Base-by-base conservation (phyloP, 2,888 invertebrate genomes). In the Lasioglossum marginatum region DNA sequence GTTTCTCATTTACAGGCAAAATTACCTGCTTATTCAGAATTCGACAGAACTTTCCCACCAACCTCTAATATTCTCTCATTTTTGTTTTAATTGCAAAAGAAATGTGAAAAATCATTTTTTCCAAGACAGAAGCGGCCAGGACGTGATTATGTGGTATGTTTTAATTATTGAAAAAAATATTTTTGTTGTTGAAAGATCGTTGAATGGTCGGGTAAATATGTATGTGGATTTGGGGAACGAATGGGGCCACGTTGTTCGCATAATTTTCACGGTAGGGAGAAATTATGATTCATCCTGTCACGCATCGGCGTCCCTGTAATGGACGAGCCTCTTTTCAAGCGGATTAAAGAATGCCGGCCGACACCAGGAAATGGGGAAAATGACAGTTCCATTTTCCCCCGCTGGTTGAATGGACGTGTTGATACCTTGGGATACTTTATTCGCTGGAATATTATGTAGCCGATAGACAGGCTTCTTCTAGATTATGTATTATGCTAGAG, bases 351-450 rank as follows among this genome's bases (percentile, higher is more conserved):
- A 80, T 68, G 52, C 72, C 81, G 68, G 70, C 14, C 70, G 87
- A 78, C 84, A 77, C 74, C 77, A 84, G 87, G 87, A 87, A 87
- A 87, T 87, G 71, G 73, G 75, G 83, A 87, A 87, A 84, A 84
- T 80, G 87, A 87, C 84, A 87, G 87, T 87, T 87, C 87, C 87
- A 87, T 87, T 87, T 87, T 81, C 87, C 78, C 48, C n/a, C 14
- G 37, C 4, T 43, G 27, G 40, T n/a, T 75, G 83, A 80, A 81
- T 79, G 63, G 77, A 34, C 66, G 31, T 19, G 14, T n/a, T 37
- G 79, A 79, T 73, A 81, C 74, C 43, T 52, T 43, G 8, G 40
- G 34, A 40, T 66, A 43, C 68, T 83, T 71, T 75, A 43, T 52
- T 6, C 23, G 52, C 45, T 45, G 34, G 34, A 34, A 71, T 71